Conservation (phyloP, 92 coral and sea anemone species). For the Umimayanthus kanabou region DNA sequence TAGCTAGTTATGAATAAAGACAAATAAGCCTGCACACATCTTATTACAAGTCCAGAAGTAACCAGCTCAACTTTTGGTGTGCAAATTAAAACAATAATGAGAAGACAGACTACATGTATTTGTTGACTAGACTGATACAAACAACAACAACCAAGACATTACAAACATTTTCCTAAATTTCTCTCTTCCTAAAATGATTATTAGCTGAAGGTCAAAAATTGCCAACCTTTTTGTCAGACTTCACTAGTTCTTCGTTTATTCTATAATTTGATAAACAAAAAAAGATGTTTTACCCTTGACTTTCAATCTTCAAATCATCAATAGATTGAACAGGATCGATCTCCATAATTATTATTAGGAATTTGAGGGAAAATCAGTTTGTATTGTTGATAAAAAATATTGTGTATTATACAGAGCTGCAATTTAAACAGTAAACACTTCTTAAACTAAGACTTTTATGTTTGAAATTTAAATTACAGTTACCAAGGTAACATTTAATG, state of each 20-base stretch:
- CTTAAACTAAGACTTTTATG: background rate
- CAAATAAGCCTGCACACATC: too few species aligned
- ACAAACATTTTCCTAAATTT: too few species aligned
- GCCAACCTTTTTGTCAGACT: background rate
- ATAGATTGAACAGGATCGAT: background rate
- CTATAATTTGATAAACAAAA: too few species aligned
- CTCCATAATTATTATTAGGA: background rate
- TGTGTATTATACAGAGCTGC: background rate
- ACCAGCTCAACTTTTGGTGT: background rate
- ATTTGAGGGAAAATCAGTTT: background rate
- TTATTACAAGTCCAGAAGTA: too few species aligned
- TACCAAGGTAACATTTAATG: background rate
- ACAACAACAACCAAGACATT: background rate
- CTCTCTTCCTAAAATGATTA: background rate
- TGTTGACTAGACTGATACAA: background rate
- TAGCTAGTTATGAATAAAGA: too few species aligned
- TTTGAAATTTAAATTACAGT: background rate
- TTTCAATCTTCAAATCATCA: background rate
- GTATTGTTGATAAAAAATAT: too few species aligned
- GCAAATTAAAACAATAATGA: background rate
- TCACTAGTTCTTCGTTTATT: background rate
- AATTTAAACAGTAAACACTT: too few species aligned
- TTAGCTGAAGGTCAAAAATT: background rate
- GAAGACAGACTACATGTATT: too few species aligned
- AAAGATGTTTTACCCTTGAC: background rate